phyloP scores from a whole-genome alignment of 2,797 vertebrate genomes.

The Cichlasoma orientale region DNA sequence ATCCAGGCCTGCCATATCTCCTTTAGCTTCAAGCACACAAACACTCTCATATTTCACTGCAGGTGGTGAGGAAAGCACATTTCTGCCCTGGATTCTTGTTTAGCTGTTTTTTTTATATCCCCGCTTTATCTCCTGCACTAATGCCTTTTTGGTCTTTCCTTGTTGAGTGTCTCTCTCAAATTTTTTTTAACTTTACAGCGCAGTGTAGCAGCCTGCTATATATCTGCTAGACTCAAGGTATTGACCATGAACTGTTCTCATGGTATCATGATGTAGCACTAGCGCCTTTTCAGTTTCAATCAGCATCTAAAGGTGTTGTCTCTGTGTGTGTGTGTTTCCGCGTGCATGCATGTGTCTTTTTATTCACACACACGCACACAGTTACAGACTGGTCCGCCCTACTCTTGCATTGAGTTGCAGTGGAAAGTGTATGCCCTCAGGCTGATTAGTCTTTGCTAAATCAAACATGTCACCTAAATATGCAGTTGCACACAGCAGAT shows the following conservation, averaged over 20 bases:
- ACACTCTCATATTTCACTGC: conserved; percentile 19
- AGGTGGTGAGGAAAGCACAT: conserved; percentile 31
- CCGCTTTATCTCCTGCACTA: conserved; percentile 9
- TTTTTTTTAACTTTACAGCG: neutral
- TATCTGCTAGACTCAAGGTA: conserved; percentile 15
- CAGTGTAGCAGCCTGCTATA: conserved; percentile 2
- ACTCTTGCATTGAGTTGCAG: conserved; percentile 16
- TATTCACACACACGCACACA: neutral
- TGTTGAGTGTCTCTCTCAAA: neutral
- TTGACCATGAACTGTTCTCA: conserved; percentile 26
- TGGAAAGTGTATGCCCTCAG: conserved; percentile 37
- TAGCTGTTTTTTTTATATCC: conserved; percentile 19
- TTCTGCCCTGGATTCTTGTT: conserved; percentile 19
- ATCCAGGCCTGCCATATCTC: conserved; percentile 6
- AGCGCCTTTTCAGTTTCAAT: conserved; percentile 27
- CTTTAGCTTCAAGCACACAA: conserved; percentile 10
- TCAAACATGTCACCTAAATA: conserved; percentile 66
- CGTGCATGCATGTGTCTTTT: neutral
- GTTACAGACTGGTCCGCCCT: conserved; percentile 5
- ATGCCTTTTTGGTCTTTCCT: conserved; percentile 19
- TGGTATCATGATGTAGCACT: neutral
- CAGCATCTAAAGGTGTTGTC: neutral
- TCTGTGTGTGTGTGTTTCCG: neutral
- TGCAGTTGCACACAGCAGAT: conserved; percentile 47
- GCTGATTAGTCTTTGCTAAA: conserved; percentile 60